phyloP scores from a whole-genome alignment of 2,113 vertebrate genomes.

The Penelope pileata region DNA sequence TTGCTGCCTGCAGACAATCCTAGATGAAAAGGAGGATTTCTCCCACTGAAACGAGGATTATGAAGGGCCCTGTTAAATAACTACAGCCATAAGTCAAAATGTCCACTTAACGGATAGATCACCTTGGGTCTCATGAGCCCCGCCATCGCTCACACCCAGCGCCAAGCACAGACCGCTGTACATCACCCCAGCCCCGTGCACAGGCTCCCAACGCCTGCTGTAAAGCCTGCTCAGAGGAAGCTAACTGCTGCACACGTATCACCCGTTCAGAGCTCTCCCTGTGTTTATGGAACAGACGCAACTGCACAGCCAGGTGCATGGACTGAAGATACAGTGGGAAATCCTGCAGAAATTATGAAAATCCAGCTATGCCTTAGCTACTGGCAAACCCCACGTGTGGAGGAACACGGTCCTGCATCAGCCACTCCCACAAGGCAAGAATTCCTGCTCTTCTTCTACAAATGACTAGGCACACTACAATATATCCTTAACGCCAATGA shows the following conservation, averaged over 20 bases:
- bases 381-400: accelerated
- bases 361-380: not conserved
- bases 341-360: not conserved
- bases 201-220: not conserved
- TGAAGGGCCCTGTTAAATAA: constrained; percentile 35
- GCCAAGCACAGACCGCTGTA: constrained; percentile 15
- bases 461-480: not conserved
- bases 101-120: constrained; percentile 53
- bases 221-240: not conserved
- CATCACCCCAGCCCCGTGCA: not conserved
- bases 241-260: not conserved
- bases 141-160: constrained; percentile 15
- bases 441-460: not conserved
- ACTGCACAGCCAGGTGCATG: not conserved
- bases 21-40: constrained; percentile 35
- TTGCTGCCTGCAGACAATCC: constrained; percentile 31
- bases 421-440: not conserved
- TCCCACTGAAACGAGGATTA: constrained; percentile 37
- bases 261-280: not conserved
- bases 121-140: constrained; percentile 27
- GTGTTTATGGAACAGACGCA: not conserved
- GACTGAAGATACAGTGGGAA: not conserved
- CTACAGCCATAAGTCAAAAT: constrained; percentile 43
- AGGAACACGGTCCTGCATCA: not conserved
- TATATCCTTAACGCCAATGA: not conserved